Conservation (phyloP, 2,888 invertebrate species). For the Hypolimnas misippus region DNA sequence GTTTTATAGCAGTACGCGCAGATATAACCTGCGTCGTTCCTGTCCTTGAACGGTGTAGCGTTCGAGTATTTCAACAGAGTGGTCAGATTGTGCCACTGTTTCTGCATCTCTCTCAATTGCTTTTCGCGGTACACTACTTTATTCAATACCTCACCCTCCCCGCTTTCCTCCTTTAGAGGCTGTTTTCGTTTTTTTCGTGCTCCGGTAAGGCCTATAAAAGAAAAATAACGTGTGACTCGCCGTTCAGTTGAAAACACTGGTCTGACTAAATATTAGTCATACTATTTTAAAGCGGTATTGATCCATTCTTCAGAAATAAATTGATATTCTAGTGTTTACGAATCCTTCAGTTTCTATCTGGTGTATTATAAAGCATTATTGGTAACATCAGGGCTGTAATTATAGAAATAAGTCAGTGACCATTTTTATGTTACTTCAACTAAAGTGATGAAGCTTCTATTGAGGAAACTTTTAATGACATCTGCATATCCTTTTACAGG, state of each 20-base stretch:
- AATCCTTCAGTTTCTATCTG: too few relatives aligned
- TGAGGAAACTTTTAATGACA: too few relatives aligned
- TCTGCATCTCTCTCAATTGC: conserved; percentile 70
- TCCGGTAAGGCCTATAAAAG: conserved; percentile 79
- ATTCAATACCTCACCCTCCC: conserved; percentile 51
- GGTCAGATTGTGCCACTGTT: conserved; percentile 76
- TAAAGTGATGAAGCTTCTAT: too few relatives aligned
- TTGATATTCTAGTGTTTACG: too few relatives aligned
- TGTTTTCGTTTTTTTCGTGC: conserved; percentile 68
- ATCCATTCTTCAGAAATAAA: neutral
- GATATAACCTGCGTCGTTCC: conserved; percentile 74
- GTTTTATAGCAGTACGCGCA: conserved; percentile 77
- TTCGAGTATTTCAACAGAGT: conserved; percentile 72
- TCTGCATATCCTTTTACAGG: too few relatives aligned
- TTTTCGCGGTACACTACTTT: conserved; percentile 59
- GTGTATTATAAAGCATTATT: too few relatives aligned
- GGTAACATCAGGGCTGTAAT: too few relatives aligned
- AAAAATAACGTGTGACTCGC: conserved; percentile 76
- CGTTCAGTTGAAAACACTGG: conserved; percentile 45
- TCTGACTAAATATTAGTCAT: conserved; percentile 18
- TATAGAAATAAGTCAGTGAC: too few relatives aligned
- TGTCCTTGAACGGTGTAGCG: conserved; percentile 73
- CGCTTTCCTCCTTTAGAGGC: conserved; percentile 61
- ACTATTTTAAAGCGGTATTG: neutral
- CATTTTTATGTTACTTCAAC: too few relatives aligned